Evolutionary conservation across 2,113 vertebrate genomes (phyloP).

Genomic region (Mohoua ochrocephala): DNA sequence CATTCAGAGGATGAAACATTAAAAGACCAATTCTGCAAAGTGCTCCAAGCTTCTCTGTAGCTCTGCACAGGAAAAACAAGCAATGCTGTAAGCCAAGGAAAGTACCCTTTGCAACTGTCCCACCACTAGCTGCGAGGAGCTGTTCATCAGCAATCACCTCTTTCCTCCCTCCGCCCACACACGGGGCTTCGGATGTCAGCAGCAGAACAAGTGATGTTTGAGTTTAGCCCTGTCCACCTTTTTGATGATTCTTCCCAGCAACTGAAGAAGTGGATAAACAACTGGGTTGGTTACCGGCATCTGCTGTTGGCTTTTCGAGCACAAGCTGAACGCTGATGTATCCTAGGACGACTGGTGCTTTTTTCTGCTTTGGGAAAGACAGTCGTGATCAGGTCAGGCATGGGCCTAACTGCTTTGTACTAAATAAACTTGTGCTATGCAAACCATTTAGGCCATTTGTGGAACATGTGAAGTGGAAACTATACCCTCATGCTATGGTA

Average conservation of each 20-base stretch:
- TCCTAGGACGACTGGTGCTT: neutral
- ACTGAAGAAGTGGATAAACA: neutral
- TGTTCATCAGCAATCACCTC: neutral
- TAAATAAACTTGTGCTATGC: neutral
- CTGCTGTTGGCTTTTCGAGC: neutral
- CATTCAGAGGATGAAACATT: constrained; percentile 10
- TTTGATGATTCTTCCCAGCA: neutral
- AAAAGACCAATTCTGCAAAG: neutral
- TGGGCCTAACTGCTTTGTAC: neutral
- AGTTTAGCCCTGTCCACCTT: neutral
- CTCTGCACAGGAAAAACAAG: neutral
- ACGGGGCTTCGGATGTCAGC: neutral
- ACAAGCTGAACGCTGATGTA: neutral
- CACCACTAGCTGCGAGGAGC: neutral
- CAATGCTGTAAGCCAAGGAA: neutral
- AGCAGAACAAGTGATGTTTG: neutral
- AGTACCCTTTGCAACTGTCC: neutral
- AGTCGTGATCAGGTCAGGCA: neutral
- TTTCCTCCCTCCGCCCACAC: neutral
- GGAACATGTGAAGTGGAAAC: neutral
- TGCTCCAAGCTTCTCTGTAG: neutral
- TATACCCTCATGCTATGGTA: neutral
- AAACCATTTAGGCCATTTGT: neutral
- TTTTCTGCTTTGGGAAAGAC: neutral
- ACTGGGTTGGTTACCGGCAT: neutral